Evolutionary conservation across 2,113 vertebrate genomes (phyloP).

Genomic region (Paradisaea rubra): DNA sequence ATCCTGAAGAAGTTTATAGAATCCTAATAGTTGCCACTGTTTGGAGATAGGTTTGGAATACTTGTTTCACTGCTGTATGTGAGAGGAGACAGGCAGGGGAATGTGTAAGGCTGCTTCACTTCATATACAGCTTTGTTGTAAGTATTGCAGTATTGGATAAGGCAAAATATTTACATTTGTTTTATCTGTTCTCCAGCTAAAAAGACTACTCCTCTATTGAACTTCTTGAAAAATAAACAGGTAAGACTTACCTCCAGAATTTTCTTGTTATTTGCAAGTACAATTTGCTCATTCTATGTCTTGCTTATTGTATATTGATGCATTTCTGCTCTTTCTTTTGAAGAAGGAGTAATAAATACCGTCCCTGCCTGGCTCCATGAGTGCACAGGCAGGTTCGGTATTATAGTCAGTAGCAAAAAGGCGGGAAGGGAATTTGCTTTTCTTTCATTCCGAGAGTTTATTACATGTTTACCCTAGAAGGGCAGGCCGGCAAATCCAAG

Average conservation of each 20-base stretch:
- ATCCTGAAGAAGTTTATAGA: neutral
- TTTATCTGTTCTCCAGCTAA: slow-evolving; percentile 77
- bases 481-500: no score
- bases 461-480: no score
- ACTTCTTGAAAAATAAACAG: slow-evolving; percentile 98
- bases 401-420: no score
- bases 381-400: no score
- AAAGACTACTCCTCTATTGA: slow-evolving; percentile 95
- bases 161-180: neutral
- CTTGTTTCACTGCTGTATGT: neutral
- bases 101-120: neutral
- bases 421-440: no score
- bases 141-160: neutral
- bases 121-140: neutral
- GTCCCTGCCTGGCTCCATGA: no score
- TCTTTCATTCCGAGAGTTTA: no score
- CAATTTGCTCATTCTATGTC: neutral
- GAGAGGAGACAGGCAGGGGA: neutral
- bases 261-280: neutral
- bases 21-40: neutral
- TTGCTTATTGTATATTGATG: neutral
- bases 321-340: neutral
- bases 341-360: neutral
- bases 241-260: slow-evolving; percentile 68
- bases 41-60: neutral